phyloP scores from a whole-genome alignment of 1,140 invertebrate species.

The Triops cancriformis region DNA sequence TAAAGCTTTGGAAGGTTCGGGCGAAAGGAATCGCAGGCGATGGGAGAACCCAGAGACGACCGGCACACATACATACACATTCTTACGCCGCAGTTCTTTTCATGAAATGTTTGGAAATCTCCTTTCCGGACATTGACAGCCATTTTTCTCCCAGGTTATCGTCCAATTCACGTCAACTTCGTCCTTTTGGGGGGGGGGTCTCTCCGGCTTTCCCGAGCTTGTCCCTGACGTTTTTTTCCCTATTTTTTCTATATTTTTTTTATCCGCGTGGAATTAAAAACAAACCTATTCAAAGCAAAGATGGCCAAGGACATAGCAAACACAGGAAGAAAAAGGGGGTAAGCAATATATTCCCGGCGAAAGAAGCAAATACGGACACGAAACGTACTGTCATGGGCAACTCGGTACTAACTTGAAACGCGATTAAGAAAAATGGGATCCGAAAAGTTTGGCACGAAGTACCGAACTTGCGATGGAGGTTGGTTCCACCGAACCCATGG shows the following conservation, averaged over 20 bases:
- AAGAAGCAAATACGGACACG: neutral
- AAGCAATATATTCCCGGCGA: neutral
- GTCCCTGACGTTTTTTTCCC: neutral
- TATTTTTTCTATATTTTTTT: neutral
- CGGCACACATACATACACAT: neutral
- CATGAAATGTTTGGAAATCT: conserved; percentile 11
- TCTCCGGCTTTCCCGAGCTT: neutral
- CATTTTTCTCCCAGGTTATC: conserved; percentile 10
- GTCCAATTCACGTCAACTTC: conserved; percentile 13
- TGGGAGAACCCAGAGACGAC: neutral
- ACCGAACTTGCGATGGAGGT: neutral
- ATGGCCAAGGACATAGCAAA: neutral
- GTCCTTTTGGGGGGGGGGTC: neutral
- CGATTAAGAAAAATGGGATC: neutral
- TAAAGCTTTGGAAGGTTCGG: neutral
- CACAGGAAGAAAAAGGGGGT: neutral
- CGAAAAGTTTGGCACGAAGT: neutral
- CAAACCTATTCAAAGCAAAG: neutral
- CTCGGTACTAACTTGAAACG: neutral
- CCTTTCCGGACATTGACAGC: neutral
- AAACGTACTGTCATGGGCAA: too few relatives aligned
- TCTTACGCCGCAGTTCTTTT: neutral
- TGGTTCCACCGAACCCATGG: too few relatives aligned
- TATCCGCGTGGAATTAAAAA: neutral
- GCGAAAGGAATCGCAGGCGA: neutral